These are phyloP conservation scores for Ooceraea biroi DNA, from an alignment of 1,140 invertebrate genomes.

Conservation along the genomic window DNA sequence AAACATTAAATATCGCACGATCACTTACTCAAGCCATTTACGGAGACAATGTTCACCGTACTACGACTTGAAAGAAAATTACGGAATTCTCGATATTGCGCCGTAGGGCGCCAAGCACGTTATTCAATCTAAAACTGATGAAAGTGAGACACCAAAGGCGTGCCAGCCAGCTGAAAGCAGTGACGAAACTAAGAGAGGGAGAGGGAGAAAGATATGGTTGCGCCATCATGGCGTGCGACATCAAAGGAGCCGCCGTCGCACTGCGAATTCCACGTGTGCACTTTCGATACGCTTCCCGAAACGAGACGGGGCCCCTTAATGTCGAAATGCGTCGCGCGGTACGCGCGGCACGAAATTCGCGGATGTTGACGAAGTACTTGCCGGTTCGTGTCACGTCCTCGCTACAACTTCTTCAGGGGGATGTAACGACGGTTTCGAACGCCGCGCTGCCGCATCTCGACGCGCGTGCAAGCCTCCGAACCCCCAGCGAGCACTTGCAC, in stretches of 20 bases:
- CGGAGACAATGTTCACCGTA: not conserved
- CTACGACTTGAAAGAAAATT: conserved; percentile 3
- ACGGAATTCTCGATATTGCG: conserved; percentile 19
- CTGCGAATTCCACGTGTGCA: conserved; percentile 37
- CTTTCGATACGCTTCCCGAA: conserved; percentile 49
- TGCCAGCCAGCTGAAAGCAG: conserved; percentile 10
- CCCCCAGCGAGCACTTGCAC: conserved; percentile 13
- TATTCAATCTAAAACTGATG: conserved; percentile 51
- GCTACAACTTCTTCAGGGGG: conserved; percentile 48
- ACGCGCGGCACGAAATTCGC: conserved; percentile 64
- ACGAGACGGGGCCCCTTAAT: conserved; percentile 50
- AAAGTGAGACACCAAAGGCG: conserved; percentile 25
- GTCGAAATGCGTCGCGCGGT: conserved; percentile 65
- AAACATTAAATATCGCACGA: conserved; percentile 28
- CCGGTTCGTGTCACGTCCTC: conserved; percentile 72
- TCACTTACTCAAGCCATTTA: not conserved
- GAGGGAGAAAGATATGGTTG: conserved; percentile 14
- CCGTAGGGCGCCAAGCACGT: not conserved
- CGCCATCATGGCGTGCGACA: not conserved
- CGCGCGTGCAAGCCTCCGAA: conserved; percentile 43
- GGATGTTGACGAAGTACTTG: conserved; percentile 78
- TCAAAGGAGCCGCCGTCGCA: conserved; percentile 45
- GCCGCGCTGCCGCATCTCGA: conserved; percentile 27
- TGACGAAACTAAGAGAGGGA: not conserved
- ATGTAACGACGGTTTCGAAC: conserved; percentile 53